These are phyloP conservation scores for Nasonia giraulti DNA, from an alignment of 1,140 invertebrate genomes.

Conservation along the genomic window DNA sequence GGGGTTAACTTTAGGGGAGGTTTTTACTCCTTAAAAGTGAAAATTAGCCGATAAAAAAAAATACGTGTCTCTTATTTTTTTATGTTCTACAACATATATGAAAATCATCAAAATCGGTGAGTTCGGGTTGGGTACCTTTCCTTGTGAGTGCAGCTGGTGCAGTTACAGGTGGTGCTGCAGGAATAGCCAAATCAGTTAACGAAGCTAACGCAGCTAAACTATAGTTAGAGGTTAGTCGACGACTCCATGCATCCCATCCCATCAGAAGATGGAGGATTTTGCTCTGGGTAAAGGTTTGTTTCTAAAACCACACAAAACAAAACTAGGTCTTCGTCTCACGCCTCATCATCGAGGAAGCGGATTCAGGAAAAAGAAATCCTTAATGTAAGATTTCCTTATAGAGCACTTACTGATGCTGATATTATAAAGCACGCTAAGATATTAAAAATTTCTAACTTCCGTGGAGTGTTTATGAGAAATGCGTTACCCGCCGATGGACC, in stretches of 20 bases:
- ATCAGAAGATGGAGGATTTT: no score
- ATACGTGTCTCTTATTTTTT: no score
- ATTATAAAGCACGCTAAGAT: slow-evolving; percentile 55
- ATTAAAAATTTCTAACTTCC: slow-evolving; percentile 60
- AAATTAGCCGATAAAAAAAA: no score
- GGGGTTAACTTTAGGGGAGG: no score
- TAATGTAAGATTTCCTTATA: slow-evolving; percentile 52
- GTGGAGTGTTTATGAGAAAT: slow-evolving; percentile 60
- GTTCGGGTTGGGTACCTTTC: no score
- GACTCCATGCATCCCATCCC: no score
- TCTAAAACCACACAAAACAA: no score
- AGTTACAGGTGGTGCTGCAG: not conserved
- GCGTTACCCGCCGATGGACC: slow-evolving; percentile 54
- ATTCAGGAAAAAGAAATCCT: not conserved
- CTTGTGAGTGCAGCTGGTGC: not conserved
- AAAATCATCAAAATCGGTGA: no score
- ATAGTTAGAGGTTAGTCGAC: not conserved
- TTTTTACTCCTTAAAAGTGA: no score
- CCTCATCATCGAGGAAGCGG: not conserved
- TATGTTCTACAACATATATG: no score
- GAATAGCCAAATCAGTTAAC: not conserved
- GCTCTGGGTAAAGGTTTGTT: not conserved
- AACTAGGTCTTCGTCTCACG: not conserved
- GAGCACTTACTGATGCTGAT: slow-evolving; percentile 58
- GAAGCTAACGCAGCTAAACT: not conserved